These are phyloP conservation scores for Condylura cristata DNA, from an alignment of 2,113 vertebrate species.

Conservation along the genomic window DNA sequence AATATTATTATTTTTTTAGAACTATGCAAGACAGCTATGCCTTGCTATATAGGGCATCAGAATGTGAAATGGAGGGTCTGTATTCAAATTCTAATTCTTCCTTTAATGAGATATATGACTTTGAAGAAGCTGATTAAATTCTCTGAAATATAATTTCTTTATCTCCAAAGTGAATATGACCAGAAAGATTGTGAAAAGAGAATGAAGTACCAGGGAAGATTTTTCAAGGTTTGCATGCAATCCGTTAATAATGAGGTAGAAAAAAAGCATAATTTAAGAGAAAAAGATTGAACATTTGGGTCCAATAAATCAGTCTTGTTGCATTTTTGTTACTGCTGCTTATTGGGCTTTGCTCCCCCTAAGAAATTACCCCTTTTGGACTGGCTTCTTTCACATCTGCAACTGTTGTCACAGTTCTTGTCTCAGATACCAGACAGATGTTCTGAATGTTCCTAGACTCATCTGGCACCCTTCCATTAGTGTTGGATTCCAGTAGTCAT, in stretches of 20 bases:
- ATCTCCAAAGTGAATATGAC: background rate
- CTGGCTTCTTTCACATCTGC: background rate
- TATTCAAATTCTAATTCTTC: background rate
- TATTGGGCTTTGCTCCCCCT: background rate
- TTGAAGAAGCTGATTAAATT: background rate
- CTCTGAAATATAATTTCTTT: slow-evolving; percentile 3
- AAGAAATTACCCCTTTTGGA: background rate
- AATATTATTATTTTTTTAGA: background rate
- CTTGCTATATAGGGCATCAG: background rate
- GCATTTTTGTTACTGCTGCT: background rate
- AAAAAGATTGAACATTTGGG: background rate
- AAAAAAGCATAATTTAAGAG: slow-evolving; percentile 48
- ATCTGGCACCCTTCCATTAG: background rate
- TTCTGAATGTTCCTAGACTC: background rate
- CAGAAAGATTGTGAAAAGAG: background rate
- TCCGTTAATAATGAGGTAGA: background rate
- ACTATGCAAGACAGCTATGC: background rate
- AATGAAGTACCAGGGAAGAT: background rate
- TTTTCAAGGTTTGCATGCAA: background rate
- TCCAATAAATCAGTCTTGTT: background rate
- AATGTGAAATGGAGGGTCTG: background rate
- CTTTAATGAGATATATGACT: background rate
- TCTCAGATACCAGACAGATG: background rate
- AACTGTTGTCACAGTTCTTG: background rate
- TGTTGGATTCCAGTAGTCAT: background rate